Evolutionary conservation across 2,888 invertebrate species (phyloP), one percentile per base, ranked within the genome.

Genomic region (Leptopilina myrica): DNA sequence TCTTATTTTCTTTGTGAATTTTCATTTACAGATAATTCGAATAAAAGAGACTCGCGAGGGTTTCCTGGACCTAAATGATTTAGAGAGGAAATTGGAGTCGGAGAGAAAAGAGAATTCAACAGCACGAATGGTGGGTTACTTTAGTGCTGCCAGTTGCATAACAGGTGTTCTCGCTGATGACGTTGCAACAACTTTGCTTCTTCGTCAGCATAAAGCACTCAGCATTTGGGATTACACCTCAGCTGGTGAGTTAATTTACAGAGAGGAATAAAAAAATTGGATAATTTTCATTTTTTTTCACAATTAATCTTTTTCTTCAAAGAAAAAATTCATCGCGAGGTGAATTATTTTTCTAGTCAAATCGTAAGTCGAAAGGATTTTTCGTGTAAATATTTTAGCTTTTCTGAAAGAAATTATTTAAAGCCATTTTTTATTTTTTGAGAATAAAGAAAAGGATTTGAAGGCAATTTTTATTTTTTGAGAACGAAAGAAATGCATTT

Each of bases 161-260:
- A 97, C 97, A 0, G 98, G 98, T 8, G 95, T 96, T n/a, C 89
- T 97, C 56, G 94, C 95, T 64, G 97, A 97, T 92, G 97, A 97
- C 87, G 95, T 97, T 3, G 95, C 95, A 0, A 95, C 98, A 9
- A 97, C 97, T 0, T 92, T 95, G 15, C 92, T 97, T 5, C 93
- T 98, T 14, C 97, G 98, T 88, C 96, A 94, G 88, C 96, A 96
- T 89, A 96, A 96, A 9, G 97, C 97, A 0, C 93, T 96, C 84
- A 95, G 97, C 5, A 95, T 98, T 88, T 98, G 98, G 97, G 98
- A 98, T 91, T 98, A 96, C 89, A 97, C 97, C 8, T 93, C 97
- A 5, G 96, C 97, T 5, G 96, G 96, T 80, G 85, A 84, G 43
- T 76, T 64, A 11, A 43, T 40, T 14, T 33, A 6, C 5, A 15